Evolutionary conservation across 2,888 invertebrate genomes (phyloP).

Genomic region (Hydropsyche betteni): DNA sequence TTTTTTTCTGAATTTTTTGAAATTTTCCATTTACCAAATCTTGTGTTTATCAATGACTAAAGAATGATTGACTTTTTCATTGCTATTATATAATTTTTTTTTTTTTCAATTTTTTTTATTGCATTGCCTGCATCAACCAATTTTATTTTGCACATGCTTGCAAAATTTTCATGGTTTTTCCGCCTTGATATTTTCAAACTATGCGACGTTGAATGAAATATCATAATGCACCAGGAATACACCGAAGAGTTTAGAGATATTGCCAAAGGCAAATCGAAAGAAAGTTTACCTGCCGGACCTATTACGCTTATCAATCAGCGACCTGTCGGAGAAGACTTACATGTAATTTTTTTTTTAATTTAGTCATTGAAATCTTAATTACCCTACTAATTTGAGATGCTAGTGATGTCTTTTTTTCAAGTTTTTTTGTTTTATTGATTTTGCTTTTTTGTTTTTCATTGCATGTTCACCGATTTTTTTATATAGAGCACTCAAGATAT

Average conservation of each 20-base stretch:
- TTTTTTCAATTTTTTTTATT: constrained; percentile 54
- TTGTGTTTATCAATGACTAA: neutral
- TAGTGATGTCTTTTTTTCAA: constrained; percentile 53
- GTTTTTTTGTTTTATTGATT: constrained; percentile 56
- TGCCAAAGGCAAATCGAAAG: constrained; percentile 93
- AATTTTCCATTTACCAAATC: neutral
- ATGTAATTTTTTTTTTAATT: constrained; percentile 67
- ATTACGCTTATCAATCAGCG: constrained; percentile 96
- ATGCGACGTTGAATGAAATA: constrained; percentile 10
- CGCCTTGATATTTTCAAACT: constrained; percentile 33
- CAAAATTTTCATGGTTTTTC: constrained; percentile 49
- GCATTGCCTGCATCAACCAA: constrained; percentile 54
- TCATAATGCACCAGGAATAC: constrained; percentile 78
- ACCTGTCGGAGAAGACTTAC: constrained; percentile 94
- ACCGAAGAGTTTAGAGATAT: constrained; percentile 97
- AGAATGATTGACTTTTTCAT: neutral
- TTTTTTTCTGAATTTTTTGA: neutral
- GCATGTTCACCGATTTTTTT: constrained; percentile 46
- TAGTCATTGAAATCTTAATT: constrained; percentile 38
- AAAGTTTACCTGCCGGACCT: constrained; percentile 88
- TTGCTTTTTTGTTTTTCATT: constrained; percentile 56
- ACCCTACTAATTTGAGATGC: constrained; percentile 6
- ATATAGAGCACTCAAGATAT: constrained; percentile 49
- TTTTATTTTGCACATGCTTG: constrained; percentile 60
- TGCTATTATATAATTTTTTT: constrained; percentile 1